Evolutionary conservation across 2,113 vertebrate genomes (phyloP), one percentile per base, ranked within the genome.

Genomic region (Tor tambroides): DNA sequence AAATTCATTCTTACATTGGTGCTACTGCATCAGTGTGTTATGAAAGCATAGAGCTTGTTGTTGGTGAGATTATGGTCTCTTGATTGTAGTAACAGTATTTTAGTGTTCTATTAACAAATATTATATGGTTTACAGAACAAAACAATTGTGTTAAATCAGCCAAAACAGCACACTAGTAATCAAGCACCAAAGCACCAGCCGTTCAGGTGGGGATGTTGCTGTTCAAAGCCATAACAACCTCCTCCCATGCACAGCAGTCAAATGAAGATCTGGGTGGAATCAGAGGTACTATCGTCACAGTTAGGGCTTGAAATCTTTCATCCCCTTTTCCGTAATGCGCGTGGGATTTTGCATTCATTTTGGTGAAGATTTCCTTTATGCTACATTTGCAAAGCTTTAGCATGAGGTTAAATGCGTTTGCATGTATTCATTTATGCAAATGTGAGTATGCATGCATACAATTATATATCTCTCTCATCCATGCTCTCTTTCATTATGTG

Each of bases 391-490:
- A 30, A 51, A 72, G 61, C 81, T 51, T 51, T n/a, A n/a, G 63
- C 81, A 54, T 54, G 19, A 67, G 21, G 19, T 71, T 83, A 54
- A 83, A 83, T 71, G 43, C 30, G 43, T 49, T 49, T n/a, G 28
- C 43, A 49, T 65, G 61, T 41, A 56, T 59, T 56, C 85, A 59
- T 63, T 49, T 49, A 59, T 72, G 59, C 35, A 14, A 46, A 51
- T 80, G 35, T 63, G 19, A 6, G 8, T 72, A 83, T 71, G 21
- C 28, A 32, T 41, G 65, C 28, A 5, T 56, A 8, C 1, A 11
- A 81, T 7, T 78, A 78, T 76, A 89, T 83, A 80, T 86, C 49
- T 85, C 26, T 78, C 71, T 85, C 79, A 78, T 56, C 19, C 82
- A 32, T 56, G 30, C 81, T 75, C 65, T 76, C 72, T 75, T 71